These are phyloP conservation scores for Zaprionus ornatus DNA, from an alignment of 1,140 invertebrate genomes.

Conservation along the genomic window DNA sequence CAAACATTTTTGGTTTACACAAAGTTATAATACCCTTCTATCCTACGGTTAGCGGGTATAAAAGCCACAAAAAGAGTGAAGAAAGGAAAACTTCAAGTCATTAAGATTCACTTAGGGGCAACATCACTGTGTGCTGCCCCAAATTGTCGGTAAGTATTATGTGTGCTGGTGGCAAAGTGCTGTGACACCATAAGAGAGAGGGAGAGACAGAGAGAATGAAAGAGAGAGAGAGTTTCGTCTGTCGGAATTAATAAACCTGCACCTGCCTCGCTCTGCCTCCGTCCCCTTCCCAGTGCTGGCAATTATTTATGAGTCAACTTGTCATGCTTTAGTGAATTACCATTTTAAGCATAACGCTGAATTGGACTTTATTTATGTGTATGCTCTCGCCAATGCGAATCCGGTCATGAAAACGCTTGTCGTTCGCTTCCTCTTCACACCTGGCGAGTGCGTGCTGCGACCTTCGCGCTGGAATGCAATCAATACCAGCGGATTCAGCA, in stretches of 20 bases:
- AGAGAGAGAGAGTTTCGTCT: not conserved
- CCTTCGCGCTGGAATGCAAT: slow-evolving; percentile 35
- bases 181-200: slow-evolving; percentile 5
- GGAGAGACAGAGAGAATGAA: too few relatives aligned
- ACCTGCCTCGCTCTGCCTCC: too few relatives aligned
- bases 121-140: not conserved
- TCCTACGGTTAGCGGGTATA: too few relatives aligned
- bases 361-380: slow-evolving; percentile 16
- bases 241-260: not conserved
- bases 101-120: slow-evolving; percentile 44
- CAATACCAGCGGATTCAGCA: slow-evolving; percentile 32
- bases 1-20: too few relatives aligned
- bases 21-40: too few relatives aligned
- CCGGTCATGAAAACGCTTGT: slow-evolving; percentile 2
- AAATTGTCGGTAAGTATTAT: slow-evolving; percentile 14
- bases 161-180: not conserved
- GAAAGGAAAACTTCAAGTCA: slow-evolving; percentile 25
- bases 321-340: slow-evolving; percentile 28
- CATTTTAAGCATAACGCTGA: slow-evolving; percentile 15
- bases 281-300: not conserved
- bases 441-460: slow-evolving; percentile 15
- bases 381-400: slow-evolving; percentile 1
- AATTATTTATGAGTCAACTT: slow-evolving; percentile 36
- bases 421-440: slow-evolving; percentile 1
- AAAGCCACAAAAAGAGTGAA: not conserved